These are phyloP conservation scores for Drosophila punjabiensis DNA, from an alignment of 1,140 invertebrate genomes.

Conservation along the genomic window DNA sequence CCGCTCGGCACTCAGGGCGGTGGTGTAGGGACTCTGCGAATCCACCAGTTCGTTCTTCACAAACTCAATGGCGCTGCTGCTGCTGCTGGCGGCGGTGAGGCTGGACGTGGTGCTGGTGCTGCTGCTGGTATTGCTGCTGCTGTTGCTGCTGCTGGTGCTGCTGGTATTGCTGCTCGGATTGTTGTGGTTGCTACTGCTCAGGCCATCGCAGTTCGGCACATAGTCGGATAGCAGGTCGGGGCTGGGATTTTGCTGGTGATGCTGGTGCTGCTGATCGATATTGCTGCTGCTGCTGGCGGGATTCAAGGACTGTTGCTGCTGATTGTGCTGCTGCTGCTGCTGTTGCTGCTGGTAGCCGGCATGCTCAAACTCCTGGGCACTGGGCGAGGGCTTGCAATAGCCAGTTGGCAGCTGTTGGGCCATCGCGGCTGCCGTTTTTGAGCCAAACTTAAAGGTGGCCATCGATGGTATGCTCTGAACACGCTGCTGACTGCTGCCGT, in stretches of 20 bases:
- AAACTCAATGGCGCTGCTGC: slow-evolving; percentile 76
- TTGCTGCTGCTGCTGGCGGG: slow-evolving; percentile 59
- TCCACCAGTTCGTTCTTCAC: slow-evolving; percentile 83
- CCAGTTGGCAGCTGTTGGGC: slow-evolving; percentile 74
- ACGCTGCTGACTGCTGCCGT: slow-evolving; percentile 40
- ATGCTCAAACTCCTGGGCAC: slow-evolving; percentile 75
- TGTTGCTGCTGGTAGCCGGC: slow-evolving; percentile 72
- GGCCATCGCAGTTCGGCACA: slow-evolving; percentile 68
- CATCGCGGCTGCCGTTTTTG: slow-evolving; percentile 65
- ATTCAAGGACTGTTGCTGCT: slow-evolving; percentile 53
- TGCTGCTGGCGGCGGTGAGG: slow-evolving; percentile 65
- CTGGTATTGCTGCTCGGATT: slow-evolving; percentile 22
- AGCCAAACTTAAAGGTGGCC: slow-evolving; percentile 81
- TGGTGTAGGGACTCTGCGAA: slow-evolving; percentile 82
- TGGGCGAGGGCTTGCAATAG: slow-evolving; percentile 83
- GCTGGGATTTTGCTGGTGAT: slow-evolving; percentile 37
- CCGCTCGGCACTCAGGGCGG: slow-evolving; percentile 76
- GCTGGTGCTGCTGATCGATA: slow-evolving; percentile 43
- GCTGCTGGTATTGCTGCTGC: slow-evolving; percentile 16
- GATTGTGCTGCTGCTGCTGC: slow-evolving; percentile 32
- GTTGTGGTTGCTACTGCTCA: slow-evolving; percentile 40
- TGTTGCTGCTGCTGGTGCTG: slow-evolving; percentile 32
- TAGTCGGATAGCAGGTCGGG: slow-evolving; percentile 61
- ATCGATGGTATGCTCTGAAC: slow-evolving; percentile 81
- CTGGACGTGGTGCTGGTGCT: slow-evolving; percentile 13